Base-by-base conservation (phyloP, 2,113 vertebrate species). In the Agelaius tricolor region DNA sequence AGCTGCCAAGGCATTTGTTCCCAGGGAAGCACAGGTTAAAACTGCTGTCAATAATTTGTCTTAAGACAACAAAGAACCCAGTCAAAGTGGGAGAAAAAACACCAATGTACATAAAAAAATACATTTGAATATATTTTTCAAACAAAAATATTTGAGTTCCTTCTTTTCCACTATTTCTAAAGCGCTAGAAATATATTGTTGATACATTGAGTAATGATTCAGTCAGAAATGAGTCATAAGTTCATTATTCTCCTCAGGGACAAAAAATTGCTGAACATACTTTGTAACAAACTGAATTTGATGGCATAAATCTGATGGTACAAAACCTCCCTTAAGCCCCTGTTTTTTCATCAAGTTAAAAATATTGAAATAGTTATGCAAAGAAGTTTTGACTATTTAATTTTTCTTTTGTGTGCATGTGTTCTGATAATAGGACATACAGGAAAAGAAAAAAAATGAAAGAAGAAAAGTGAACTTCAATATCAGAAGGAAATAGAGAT, bases 1-100 rank as follows among this genome's bases (percentile, higher is more conserved):
- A 79, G 31, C 8, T 82, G 77, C 95, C 96, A 96, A 92, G 28
- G 41, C 49, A 49, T 57, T 95, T 72, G n/a, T 27, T 89, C 61
- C 69, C 58, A 73, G 58, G 31, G 69, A 95, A 87, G 57, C 69
- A 87, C 35, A 92, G 92, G 94, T 96, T 92, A 92, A 93, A 92
- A 86, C 15, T 92, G 76, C 31, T 86, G 71, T 90, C 77, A 83
- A 59, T 84, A 89, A 68, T 52, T 77, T 74, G 5, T 55, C 54
- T 67, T 74, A 37, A 54, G 28, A 47, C 4, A 43, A 84, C 24
- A 87, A 85, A 92, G 47, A 87, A 61, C 4, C 10, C 39, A 59
- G 12, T 9, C 35, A 81, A 88, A 89, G 10, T 13, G 10, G 4
- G 20, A 18, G 52, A 5, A 4, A 46, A 69, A 67, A 11, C 20